Conservation (phyloP, 2,113 vertebrate genomes). For the Paratilapia polleni region DNA sequence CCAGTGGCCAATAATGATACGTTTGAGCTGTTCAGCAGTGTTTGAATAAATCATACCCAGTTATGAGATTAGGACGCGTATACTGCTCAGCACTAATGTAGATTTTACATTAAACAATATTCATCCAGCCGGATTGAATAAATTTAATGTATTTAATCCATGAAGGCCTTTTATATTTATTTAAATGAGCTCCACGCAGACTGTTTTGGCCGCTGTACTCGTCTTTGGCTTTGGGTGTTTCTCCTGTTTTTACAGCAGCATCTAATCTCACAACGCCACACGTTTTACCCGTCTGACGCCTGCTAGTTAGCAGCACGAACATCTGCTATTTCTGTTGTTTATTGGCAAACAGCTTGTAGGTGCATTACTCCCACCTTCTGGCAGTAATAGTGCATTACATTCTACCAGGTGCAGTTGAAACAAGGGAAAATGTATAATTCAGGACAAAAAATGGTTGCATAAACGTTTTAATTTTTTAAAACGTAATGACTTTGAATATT, state of each 20-base stretch:
- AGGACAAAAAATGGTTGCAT: neutral
- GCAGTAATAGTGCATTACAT: neutral
- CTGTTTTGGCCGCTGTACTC: no score
- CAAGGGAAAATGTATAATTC: neutral
- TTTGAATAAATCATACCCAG: neutral
- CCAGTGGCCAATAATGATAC: rapidly evolving
- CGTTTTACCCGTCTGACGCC: neutral
- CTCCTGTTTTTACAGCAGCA: neutral
- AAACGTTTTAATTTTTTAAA: neutral
- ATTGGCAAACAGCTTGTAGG: no score
- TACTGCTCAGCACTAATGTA: rapidly evolving
- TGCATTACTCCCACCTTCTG: neutral
- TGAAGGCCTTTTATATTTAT: neutral
- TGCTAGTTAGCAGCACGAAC: rapidly evolving
- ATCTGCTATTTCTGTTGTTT: neutral
- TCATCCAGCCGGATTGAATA: neutral
- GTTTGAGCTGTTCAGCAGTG: neutral
- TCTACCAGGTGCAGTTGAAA: neutral
- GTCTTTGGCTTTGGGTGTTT: neutral
- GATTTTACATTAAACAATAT: no score
- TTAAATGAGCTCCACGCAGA: rapidly evolving
- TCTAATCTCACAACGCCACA: neutral
- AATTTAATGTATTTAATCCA: rapidly evolving
- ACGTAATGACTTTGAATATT: neutral
- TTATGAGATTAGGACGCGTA: neutral